Evolutionary conservation across 1,140 invertebrate species (phyloP), one percentile per base, ranked within the genome.

Genomic region (Drosophila asahinai): DNA sequence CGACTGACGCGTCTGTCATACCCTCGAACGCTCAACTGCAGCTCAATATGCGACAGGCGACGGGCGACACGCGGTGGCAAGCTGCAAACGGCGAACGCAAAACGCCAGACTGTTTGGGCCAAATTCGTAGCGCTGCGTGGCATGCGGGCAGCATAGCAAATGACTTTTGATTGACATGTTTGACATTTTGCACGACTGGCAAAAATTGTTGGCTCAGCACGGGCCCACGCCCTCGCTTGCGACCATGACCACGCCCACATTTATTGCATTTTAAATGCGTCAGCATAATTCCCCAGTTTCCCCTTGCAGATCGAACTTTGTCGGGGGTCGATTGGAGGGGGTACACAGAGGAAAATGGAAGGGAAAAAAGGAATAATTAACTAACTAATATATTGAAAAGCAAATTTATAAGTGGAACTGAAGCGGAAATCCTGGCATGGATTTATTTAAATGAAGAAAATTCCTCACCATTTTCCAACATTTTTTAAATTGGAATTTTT

Each of bases 161-260:
- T 90, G 86, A 86, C 86, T 80, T 90, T 90, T 90, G 86, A 90
- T 90, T 86, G 86, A 90, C 86, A 82, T 90, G 86, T 90, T 90
- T 90, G 86, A 90, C 86, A 90, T 90, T 86, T 83, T 77, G 82
- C 81, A 84, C 79, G 79, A 90, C 81, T 81, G 78, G 68, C 86
- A 90, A 86, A 90, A 90, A 90, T 74, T 89, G 80, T 66, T 76
- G 66, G 61, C 27, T 67, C 54, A 61, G 65, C 61, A 11, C 64
- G 17, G 33, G 27, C 15, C 27, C 42, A 51, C 49, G 42, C 22
- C 57, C 59, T 36, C 57, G 57, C 30, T 51, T 51, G 27, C 25
- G 49, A 11, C 48, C 45, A 36, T 42, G 30, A 22, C 47, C 60
- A 45, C 51, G 68, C 77, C 64, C 54, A 68, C 47, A 66, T 84